phyloP scores from a whole-genome alignment of 1,140 invertebrate genomes.

The Conus betulinus region DNA sequence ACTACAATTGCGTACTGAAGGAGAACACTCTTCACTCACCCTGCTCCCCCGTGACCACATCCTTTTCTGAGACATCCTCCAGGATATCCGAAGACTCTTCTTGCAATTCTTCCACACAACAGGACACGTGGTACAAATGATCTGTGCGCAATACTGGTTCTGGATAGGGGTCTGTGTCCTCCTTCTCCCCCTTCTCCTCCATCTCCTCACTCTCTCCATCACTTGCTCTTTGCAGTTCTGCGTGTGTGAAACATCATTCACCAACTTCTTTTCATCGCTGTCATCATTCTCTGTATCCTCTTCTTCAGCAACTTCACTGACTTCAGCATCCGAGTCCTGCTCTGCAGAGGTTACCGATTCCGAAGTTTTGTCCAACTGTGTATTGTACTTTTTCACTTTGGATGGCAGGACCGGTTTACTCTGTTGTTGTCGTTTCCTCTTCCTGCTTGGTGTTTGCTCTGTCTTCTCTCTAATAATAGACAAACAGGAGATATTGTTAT shows the following conservation, averaged over 20 bases:
- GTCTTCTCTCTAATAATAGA: background rate
- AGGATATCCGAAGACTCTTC: slow-evolving; percentile 4
- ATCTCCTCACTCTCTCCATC: slow-evolving; percentile 7
- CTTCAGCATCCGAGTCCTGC: background rate
- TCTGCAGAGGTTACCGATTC: background rate
- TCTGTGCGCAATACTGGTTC: slow-evolving; percentile 41
- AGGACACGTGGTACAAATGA: slow-evolving; percentile 38
- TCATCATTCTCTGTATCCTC: background rate
- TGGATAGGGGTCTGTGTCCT: slow-evolving; percentile 26
- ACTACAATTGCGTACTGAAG: background rate
- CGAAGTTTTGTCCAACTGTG: slow-evolving; percentile 3
- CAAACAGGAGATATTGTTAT: background rate
- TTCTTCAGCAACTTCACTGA: background rate
- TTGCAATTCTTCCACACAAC: slow-evolving; percentile 20
- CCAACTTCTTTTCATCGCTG: background rate
- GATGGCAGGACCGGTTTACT: background rate
- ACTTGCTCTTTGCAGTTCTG: background rate
- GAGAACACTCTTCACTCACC: background rate
- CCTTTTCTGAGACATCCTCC: slow-evolving; percentile 18
- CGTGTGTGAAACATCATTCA: background rate
- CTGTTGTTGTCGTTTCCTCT: background rate
- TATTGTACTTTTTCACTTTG: background rate
- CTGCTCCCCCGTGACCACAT: background rate
- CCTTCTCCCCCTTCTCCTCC: background rate
- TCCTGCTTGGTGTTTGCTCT: slow-evolving; percentile 4